Conservation (phyloP, 1,140 invertebrate species). For the Ptiloglossa arizonensis region DNA sequence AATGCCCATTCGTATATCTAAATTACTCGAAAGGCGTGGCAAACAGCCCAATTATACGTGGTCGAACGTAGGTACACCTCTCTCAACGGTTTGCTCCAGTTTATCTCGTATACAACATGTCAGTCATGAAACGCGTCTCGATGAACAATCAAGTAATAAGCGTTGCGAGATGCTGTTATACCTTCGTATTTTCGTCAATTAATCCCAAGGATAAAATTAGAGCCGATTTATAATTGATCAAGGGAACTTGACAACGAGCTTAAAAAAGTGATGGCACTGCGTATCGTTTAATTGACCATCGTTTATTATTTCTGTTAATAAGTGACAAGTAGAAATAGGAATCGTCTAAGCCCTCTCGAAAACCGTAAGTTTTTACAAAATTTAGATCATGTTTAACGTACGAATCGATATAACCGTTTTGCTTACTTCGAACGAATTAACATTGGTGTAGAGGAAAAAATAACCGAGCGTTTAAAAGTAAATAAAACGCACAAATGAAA, state of each 20-base stretch:
- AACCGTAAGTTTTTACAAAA: background rate
- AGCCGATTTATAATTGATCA: slow-evolving; percentile 10
- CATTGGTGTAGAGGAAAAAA: too few species aligned
- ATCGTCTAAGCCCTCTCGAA: background rate
- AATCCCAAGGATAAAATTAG: slow-evolving; percentile 5
- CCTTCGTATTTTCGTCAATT: slow-evolving; percentile 3
- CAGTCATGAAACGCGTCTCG: slow-evolving; percentile 24
- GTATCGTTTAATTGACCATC: slow-evolving; percentile 6
- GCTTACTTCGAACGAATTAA: too few species aligned
- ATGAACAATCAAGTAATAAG: background rate
- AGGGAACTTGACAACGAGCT: slow-evolving; percentile 7
- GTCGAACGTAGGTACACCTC: background rate
- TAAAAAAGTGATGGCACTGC: background rate
- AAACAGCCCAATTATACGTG: slow-evolving; percentile 1
- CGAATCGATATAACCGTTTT: too few species aligned
- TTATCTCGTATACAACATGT: background rate
- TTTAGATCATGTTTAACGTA: background rate
- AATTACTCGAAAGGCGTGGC: background rate
- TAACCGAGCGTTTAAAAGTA: too few species aligned
- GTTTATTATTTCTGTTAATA: background rate
- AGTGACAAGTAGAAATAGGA: background rate
- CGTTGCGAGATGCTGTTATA: background rate
- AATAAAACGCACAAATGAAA: too few species aligned
- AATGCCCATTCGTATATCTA: background rate
- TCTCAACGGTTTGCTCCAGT: slow-evolving; percentile 26